Conservation (phyloP, 2,797 vertebrate genomes). For the Champsocephalus gunnari region DNA sequence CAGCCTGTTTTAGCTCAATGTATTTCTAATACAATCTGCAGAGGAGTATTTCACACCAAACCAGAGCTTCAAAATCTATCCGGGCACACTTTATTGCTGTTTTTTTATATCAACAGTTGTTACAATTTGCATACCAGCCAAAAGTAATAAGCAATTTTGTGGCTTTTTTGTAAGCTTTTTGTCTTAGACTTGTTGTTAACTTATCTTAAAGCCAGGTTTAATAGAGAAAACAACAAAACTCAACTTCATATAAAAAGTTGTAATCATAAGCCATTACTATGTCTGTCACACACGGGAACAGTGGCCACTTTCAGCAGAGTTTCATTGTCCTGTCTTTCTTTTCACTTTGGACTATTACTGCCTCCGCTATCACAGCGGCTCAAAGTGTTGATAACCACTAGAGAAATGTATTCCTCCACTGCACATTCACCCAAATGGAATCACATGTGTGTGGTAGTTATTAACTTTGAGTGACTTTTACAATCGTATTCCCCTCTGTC, state of each 20-base stretch:
- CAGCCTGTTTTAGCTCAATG: background rate
- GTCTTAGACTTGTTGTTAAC: background rate
- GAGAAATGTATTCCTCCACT: background rate
- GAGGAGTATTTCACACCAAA: background rate
- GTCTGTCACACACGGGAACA: background rate
- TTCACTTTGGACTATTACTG: background rate
- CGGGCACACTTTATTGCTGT: too few relatives aligned
- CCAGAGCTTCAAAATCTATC: background rate
- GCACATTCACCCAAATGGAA: background rate
- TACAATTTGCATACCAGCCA: too few relatives aligned
- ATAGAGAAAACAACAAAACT: background rate
- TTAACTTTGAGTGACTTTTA: conserved; percentile 28
- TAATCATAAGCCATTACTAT: background rate
- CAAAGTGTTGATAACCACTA: too few relatives aligned
- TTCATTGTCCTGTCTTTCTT: background rate
- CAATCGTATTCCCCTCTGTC: background rate
- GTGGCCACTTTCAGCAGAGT: background rate
- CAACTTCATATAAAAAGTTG: background rate
- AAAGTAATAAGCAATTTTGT: too few relatives aligned
- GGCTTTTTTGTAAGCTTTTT: background rate
- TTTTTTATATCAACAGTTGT: background rate
- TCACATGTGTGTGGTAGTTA: background rate
- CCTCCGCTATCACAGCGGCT: background rate
- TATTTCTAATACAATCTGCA: background rate
- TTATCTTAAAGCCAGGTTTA: background rate